A percentile compares a stretch with the other conserved stretches of the same genome.
These are phyloP conservation scores for Nyctibius bracteatus DNA, from an alignment of 2,113 vertebrate species.

Conservation along the genomic window DNA sequence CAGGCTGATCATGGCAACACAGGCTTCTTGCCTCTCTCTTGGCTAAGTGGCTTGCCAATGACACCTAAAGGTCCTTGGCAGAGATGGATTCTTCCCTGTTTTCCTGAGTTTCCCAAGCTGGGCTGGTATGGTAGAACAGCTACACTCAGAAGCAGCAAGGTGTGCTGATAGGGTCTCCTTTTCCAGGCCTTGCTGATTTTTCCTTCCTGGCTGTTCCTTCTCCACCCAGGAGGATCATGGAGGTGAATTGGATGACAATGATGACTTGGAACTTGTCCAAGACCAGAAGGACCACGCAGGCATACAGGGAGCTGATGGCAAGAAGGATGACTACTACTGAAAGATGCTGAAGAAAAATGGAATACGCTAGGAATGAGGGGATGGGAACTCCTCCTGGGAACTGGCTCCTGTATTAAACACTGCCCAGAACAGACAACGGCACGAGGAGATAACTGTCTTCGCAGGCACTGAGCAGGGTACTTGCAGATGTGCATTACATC, in stretches of 20 bases:
- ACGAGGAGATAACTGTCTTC: neutral
- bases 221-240: constrained; percentile 60
- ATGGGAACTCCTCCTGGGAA: neutral
- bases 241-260: constrained; percentile 57
- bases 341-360: neutral
- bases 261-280: constrained; percentile 30
- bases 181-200: neutral
- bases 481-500: neutral
- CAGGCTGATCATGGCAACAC: neutral
- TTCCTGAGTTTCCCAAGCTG: neutral
- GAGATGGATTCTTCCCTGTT: neutral
- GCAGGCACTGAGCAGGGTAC: neutral
- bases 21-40: neutral
- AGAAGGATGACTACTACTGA: constrained; percentile 59
- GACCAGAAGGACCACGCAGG: neutral
- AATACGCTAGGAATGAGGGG: neutral
- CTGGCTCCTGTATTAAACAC: neutral
- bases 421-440: neutral
- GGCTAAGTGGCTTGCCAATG: neutral
- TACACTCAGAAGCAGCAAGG: accelerated
- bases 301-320: neutral
- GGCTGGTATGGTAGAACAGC: neutral
- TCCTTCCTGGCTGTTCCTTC: neutral
- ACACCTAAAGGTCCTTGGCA: neutral
- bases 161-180: neutral